Base-by-base conservation (phyloP, 2,888 invertebrate genomes). In the Cordilura impudica region DNA sequence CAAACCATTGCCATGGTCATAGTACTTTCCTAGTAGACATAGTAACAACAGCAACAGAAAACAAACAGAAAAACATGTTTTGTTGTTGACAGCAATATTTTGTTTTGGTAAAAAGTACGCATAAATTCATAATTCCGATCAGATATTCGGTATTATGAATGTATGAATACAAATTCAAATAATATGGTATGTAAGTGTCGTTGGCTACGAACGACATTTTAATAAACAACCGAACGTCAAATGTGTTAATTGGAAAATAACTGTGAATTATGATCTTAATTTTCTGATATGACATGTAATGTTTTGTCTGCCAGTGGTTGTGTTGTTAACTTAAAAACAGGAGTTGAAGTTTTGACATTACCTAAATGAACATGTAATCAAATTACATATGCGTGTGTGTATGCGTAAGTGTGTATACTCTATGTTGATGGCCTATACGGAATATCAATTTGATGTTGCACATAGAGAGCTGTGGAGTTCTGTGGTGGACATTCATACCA, bases 181-280 rank as follows among this genome's bases (percentile, higher is more conserved):
- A 16, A 8, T 21, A n/a, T 18, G 21, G 39, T 60, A 19, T 18
- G 23, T 66, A 47, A 6, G 5, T 66, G 7, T 35, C n/a, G 31
- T 18, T 56, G 45, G 53, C 12, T 43, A 54, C 53, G 58, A 47
- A 39, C 71, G 79, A 71, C 73, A 75, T 67, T 71, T 79, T 75
- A 71, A 75, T 79, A 79, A 79, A 79, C 63, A 79, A 79, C 71
- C 75, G 65, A 79, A 67, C 66, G 75, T 79, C 79, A 79, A 75
- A 79, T 79, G 79, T 79, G 79, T 79, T 79, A 79, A 79, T 79
- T 79, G 79, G 71, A 79, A 79, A 79, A 79, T 79, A 79, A 79
- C 72, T 75, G 79, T 79, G 75, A 79, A 79, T 75, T 79, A 79
- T 79, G 79, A 79, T 79, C 75, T 72, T 72, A 79, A 75, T 75